A percentile compares a stretch with the other conserved stretches of the same genome.
These are phyloP conservation scores for Microtus oregoni DNA, from an alignment of 2,113 vertebrate genomes.

Conservation along the genomic window DNA sequence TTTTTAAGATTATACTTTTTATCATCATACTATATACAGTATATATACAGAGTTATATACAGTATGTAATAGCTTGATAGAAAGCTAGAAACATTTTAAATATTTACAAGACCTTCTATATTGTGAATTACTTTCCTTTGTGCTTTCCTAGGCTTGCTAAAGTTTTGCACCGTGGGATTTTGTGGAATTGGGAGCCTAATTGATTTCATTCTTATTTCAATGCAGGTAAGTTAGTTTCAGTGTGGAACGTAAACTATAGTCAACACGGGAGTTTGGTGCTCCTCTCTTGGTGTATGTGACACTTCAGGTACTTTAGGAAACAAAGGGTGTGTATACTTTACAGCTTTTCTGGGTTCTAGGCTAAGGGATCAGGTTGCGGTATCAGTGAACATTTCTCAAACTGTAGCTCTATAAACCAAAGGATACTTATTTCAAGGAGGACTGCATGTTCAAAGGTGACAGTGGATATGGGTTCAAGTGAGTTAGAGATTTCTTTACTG, in stretches of 20 bases:
- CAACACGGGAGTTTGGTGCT: slow-evolving; percentile 19
- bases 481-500: not conserved
- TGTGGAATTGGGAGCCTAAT: slow-evolving; percentile 98
- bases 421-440: not conserved
- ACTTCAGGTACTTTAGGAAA: not conserved
- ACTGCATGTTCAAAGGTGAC: not conserved
- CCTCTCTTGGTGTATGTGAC: not conserved
- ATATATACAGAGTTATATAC: not conserved
- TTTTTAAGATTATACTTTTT: slow-evolving; percentile 54
- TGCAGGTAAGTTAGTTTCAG: slow-evolving; percentile 92
- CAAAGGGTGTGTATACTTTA: not conserved
- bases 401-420: not conserved
- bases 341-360: slow-evolving; percentile 42
- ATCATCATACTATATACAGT: not conserved
- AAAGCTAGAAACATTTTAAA: slow-evolving; percentile 54
- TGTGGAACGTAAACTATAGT: slow-evolving; percentile 2
- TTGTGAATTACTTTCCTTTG: slow-evolving; percentile 69
- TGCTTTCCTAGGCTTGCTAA: slow-evolving; percentile 92
- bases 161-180: slow-evolving; percentile 99
- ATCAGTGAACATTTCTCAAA: slow-evolving; percentile 21
- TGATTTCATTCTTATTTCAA: slow-evolving; percentile 98
- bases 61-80: not conserved
- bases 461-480: not conserved
- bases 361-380: not conserved
- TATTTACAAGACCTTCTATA: slow-evolving; percentile 33